Evolutionary conservation across 2,113 vertebrate genomes (phyloP).

Genomic region (Carollia perspicillata): DNA sequence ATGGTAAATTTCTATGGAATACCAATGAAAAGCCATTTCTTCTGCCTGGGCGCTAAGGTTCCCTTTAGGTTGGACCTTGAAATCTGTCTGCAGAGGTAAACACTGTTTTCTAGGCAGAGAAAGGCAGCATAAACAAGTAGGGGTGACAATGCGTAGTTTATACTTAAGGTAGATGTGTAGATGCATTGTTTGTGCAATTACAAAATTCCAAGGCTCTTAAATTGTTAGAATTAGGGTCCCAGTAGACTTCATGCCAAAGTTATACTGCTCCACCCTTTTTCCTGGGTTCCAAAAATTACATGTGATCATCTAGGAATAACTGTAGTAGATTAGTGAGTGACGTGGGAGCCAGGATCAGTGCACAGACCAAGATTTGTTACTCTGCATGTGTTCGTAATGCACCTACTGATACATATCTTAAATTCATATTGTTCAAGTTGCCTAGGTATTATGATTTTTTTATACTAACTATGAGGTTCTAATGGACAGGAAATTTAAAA

Average conservation of each 20-base stretch:
- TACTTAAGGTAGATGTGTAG: background rate
- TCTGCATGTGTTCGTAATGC: background rate
- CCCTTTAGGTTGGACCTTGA: background rate
- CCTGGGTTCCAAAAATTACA: background rate
- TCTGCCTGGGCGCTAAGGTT: background rate
- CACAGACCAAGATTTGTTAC: background rate
- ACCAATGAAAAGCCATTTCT: background rate
- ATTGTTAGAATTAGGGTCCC: background rate
- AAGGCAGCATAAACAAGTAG: background rate
- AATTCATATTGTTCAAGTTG: background rate
- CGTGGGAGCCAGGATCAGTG: background rate
- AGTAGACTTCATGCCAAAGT: background rate
- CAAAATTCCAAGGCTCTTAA: background rate
- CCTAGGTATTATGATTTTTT: background rate
- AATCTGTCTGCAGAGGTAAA: background rate
- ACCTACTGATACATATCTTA: background rate
- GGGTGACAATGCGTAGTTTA: background rate
- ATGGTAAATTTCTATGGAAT: background rate
- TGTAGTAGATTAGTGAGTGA: background rate
- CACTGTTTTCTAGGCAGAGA: background rate
- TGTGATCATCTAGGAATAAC: background rate
- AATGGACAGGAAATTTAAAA: background rate
- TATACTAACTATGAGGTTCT: background rate
- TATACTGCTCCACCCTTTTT: background rate
- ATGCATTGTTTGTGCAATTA: background rate